phyloP scores from a whole-genome alignment of 2,888 invertebrate genomes.

The Nemoura dubitans region DNA sequence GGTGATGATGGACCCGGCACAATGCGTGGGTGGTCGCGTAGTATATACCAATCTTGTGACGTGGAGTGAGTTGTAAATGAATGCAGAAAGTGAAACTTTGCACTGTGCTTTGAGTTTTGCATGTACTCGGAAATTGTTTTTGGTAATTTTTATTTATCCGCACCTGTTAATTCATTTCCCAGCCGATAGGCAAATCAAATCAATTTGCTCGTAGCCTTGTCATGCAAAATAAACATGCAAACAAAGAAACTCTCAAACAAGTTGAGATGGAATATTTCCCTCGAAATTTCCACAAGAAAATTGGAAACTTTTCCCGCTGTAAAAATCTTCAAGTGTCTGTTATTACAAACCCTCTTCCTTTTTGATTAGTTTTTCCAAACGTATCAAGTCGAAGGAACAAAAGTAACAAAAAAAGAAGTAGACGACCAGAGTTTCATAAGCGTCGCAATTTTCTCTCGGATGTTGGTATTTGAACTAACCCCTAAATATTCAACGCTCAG shows the following conservation, averaged over 20 bases:
- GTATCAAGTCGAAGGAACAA: constrained; percentile 47
- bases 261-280: neutral
- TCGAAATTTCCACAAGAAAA: constrained; percentile 14
- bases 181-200: neutral
- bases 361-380: constrained; percentile 49
- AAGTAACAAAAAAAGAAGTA: constrained; percentile 40
- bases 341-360: constrained; percentile 46
- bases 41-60: neutral
- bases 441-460: constrained; percentile 45
- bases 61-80: neutral
- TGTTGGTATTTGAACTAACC: constrained; percentile 46
- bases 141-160: neutral
- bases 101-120: neutral
- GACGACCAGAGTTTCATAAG: constrained; percentile 41
- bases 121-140: neutral
- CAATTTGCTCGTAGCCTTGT: neutral
- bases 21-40: constrained; percentile 18
- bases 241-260: neutral
- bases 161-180: neutral
- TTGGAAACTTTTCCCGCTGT: constrained; percentile 14
- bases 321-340: constrained; percentile 36
- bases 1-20: neutral
- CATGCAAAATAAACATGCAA: neutral
- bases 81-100: neutral
- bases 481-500: constrained; percentile 44